phyloP scores from a whole-genome alignment of 2,888 invertebrate genomes.

The Criorhina ranunculi region DNA sequence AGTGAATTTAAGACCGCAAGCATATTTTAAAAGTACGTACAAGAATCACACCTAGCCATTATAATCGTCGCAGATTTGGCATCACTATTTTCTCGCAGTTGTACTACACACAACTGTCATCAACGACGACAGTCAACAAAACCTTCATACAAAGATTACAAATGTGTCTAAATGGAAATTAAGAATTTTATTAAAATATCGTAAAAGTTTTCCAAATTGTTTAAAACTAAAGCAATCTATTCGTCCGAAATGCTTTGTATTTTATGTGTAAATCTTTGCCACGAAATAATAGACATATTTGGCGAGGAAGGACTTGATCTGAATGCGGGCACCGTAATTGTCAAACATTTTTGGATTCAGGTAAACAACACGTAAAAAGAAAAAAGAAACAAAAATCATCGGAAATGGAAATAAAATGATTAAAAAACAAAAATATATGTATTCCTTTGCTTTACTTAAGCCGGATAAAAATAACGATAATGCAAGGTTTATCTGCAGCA shows the following conservation, averaged over 20 bases:
- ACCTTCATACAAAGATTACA: constrained; percentile 38
- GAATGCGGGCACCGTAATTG: constrained; percentile 78
- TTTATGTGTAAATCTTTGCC: constrained; percentile 78
- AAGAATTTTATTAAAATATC: constrained; percentile 26
- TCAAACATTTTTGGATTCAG: constrained; percentile 80
- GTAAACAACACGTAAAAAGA: constrained; percentile 51
- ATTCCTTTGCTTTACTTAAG: constrained; percentile 47
- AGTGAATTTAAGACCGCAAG: too few species aligned
- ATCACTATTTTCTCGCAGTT: constrained; percentile 33
- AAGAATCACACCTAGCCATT: too few species aligned
- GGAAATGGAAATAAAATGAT: not conserved
- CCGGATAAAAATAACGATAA: constrained; percentile 56
- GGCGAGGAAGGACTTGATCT: constrained; percentile 77
- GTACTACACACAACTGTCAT: constrained; percentile 34
- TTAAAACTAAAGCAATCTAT: not conserved
- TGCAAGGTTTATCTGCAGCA: constrained; percentile 76
- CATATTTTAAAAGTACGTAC: too few species aligned
- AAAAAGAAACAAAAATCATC: constrained; percentile 4
- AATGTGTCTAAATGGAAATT: constrained; percentile 42
- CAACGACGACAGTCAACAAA: constrained; percentile 65
- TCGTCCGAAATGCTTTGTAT: constrained; percentile 78
- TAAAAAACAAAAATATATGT: constrained; percentile 2
- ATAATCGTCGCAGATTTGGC: constrained; percentile 25
- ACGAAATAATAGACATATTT: constrained; percentile 78
- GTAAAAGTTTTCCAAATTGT: constrained; percentile 3